Evolutionary conservation across 2,797 vertebrate genomes (phyloP).

Genomic region (Darevskia nairensis): DNA sequence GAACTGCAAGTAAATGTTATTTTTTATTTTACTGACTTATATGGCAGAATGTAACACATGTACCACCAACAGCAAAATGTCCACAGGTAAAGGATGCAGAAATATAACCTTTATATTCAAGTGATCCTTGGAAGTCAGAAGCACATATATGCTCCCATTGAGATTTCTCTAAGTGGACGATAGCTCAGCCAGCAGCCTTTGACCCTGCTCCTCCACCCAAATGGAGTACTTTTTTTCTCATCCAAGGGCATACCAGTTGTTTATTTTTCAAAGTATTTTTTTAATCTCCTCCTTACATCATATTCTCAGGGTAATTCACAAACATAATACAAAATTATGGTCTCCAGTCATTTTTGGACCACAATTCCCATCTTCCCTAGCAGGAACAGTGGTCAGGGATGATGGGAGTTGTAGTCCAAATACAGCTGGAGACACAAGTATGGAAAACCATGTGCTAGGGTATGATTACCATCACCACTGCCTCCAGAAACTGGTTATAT

Average conservation of each 20-base stretch:
- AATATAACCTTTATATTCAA: not conserved
- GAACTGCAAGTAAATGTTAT: not conserved
- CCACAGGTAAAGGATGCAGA: not conserved
- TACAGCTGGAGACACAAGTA: too few species aligned
- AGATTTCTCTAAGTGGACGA: not conserved
- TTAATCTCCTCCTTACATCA: not conserved
- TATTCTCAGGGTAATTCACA: not conserved
- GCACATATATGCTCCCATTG: not conserved
- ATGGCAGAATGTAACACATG: not conserved
- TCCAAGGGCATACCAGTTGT: not conserved
- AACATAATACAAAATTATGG: not conserved
- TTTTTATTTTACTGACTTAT: not conserved
- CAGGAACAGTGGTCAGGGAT: too few species aligned
- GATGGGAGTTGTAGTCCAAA: too few species aligned
- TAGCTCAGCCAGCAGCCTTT: not conserved
- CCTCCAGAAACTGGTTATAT: not conserved
- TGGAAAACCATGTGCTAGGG: too few species aligned
- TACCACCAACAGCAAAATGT: not conserved
- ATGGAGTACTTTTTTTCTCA: not conserved
- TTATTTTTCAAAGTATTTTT: not conserved
- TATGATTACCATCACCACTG: not conserved
- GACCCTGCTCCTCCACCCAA: too few species aligned
- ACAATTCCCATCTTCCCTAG: too few species aligned
- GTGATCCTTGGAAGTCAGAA: not conserved
- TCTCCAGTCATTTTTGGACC: too few species aligned